phyloP scores from a whole-genome alignment of 1,140 invertebrate genomes.

The Teleopsis dalmanni region DNA sequence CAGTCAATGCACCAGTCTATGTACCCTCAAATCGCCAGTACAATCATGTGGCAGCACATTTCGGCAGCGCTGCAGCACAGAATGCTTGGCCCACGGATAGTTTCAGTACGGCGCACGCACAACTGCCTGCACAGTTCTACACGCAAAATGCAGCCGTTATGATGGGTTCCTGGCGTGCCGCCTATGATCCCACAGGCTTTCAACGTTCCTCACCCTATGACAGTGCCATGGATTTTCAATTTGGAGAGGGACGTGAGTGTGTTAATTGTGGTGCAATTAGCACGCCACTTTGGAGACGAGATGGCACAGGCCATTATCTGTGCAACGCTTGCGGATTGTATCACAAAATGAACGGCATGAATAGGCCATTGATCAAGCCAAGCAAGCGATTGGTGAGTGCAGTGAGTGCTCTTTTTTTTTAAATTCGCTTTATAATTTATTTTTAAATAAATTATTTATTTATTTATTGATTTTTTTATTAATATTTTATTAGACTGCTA shows the following conservation, averaged over 20 bases:
- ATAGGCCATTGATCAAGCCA: constrained; percentile 80
- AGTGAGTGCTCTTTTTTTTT: constrained; percentile 29
- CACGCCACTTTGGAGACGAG: constrained; percentile 90
- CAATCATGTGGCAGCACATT: constrained; percentile 40
- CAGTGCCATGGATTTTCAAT: constrained; percentile 70
- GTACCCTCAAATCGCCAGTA: constrained; percentile 48
- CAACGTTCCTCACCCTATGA: constrained; percentile 69
- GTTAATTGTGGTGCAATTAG: constrained; percentile 95
- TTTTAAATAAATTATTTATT: neutral
- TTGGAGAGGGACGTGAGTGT: constrained; percentile 86
- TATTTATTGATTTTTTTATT: constrained; percentile 1
- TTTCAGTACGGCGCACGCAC: constrained; percentile 43
- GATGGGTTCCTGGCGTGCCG: constrained; percentile 68
- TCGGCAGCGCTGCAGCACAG: constrained; percentile 39
- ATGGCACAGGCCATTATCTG: constrained; percentile 93
- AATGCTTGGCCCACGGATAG: constrained; percentile 41
- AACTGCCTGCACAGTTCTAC: constrained; percentile 54
- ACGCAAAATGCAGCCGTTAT: constrained; percentile 64
- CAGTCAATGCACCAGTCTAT: constrained; percentile 47
- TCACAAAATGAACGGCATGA: constrained; percentile 94
- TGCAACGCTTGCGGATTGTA: constrained; percentile 97
- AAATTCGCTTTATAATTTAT: constrained; percentile 5
- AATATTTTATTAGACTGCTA: constrained; percentile 61
- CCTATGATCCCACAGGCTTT: constrained; percentile 65
- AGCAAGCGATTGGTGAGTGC: constrained; percentile 81